A percentile compares a stretch with the other conserved stretches of the same genome.
Evolutionary conservation across 1,140 invertebrate genomes (phyloP).

Genomic region (Pachypeltis micranthus): DNA sequence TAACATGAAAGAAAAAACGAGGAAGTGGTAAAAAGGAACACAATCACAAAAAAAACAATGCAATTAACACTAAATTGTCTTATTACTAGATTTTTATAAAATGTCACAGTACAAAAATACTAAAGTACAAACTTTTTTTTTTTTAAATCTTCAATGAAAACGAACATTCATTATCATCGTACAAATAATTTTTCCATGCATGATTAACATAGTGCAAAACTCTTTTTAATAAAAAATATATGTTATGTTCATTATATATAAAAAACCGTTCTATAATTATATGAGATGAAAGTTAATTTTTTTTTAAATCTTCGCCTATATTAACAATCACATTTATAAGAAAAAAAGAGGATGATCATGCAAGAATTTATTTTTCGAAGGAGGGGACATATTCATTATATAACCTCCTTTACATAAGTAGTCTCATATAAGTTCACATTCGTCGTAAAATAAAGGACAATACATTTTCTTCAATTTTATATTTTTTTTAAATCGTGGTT

Average conservation of each 20-base stretch:
- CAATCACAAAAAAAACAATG: conserved; percentile 24
- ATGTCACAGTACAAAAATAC: conserved; percentile 28
- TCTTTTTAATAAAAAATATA: conserved; percentile 27
- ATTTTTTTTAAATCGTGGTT: background rate
- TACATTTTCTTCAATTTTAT: too few relatives aligned
- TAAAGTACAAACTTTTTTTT: conserved; percentile 28
- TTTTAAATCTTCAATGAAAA: conserved; percentile 23
- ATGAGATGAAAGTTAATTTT: conserved; percentile 20
- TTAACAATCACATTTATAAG: conserved; percentile 25
- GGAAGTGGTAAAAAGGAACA: conserved; percentile 24
- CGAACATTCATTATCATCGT: conserved; percentile 24
- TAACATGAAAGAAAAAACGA: conserved; percentile 18
- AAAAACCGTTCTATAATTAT: conserved; percentile 13
- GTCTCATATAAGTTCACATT: conserved; percentile 18
- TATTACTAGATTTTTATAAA: conserved; percentile 23
- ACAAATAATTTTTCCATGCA: conserved; percentile 25
- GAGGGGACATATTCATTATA: conserved; percentile 1
- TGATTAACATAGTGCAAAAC: conserved; percentile 26
- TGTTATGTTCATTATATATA: conserved; percentile 22
- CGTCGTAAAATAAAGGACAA: conserved; percentile 19
- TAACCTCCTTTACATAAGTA: conserved; percentile 12
- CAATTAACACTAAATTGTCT: conserved; percentile 23
- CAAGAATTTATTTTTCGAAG: too few relatives aligned
- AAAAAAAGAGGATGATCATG: conserved; percentile 22
- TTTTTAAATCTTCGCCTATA: too few relatives aligned